Percentiles rank a stretch among this genome's conserved stretches.
phyloP scores from a whole-genome alignment of 1,140 invertebrate species.

The Drosophila watanabei region DNA sequence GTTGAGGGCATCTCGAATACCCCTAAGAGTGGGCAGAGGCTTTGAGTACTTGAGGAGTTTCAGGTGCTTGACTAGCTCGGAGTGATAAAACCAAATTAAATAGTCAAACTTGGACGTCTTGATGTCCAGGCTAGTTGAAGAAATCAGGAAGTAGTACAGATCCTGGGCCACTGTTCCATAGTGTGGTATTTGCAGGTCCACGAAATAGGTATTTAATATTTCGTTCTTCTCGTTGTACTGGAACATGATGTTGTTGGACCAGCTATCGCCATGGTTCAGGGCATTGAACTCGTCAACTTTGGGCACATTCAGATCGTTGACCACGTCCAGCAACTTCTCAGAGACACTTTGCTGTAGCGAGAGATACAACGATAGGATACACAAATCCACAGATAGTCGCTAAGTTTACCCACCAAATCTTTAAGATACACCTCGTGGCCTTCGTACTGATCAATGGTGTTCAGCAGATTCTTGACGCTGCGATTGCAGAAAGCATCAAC shows the following conservation, averaged over 20 bases:
- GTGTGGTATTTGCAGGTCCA: slow-evolving; percentile 69
- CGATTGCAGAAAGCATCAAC: slow-evolving; percentile 6
- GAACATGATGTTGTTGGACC: slow-evolving; percentile 88
- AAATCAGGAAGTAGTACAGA: slow-evolving; percentile 76
- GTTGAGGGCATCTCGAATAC: slow-evolving; percentile 52
- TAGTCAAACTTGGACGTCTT: slow-evolving; percentile 74
- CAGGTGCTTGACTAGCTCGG: slow-evolving; percentile 57
- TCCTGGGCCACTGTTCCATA: slow-evolving; percentile 74
- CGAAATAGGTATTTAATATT: slow-evolving; percentile 67
- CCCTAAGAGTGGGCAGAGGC: slow-evolving; percentile 54
- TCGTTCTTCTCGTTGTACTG: slow-evolving; percentile 85
- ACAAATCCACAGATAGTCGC: background rate
- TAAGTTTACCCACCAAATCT: slow-evolving; percentile 42
- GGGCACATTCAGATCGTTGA: slow-evolving; percentile 2
- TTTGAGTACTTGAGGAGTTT: slow-evolving; percentile 59
- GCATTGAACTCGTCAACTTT: slow-evolving; percentile 87
- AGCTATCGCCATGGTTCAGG: slow-evolving; percentile 89
- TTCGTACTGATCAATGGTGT: slow-evolving; percentile 33
- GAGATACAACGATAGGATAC: background rate
- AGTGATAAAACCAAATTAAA: slow-evolving; percentile 73
- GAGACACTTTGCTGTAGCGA: slow-evolving; percentile 18
- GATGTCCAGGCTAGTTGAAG: slow-evolving; percentile 51
- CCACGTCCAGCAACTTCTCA: slow-evolving; percentile 29
- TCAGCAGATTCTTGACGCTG: slow-evolving; percentile 7
- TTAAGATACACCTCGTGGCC: slow-evolving; percentile 55